Evolutionary conservation across 2,888 invertebrate genomes (phyloP), one percentile per base, ranked within the genome.

Genomic region (Cryptocephalus moraei): DNA sequence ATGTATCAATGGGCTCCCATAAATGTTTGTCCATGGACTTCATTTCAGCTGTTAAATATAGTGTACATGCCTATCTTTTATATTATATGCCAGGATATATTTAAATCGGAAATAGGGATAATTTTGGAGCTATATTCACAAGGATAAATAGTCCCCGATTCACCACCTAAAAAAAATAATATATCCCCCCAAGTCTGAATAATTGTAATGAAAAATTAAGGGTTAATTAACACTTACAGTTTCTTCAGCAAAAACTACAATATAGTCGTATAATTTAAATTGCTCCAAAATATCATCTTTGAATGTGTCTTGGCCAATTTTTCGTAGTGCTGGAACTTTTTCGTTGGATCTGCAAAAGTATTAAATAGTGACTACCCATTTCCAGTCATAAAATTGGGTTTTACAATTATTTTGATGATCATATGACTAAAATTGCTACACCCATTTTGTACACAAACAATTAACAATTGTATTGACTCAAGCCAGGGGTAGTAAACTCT

Each of bases 201-300:
- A 14, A 34, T 32, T 13, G 40, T n/a, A 10, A 32, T 32, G 9
- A 44, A 12, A 13, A 13, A 44, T 46, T 22, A 14, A 47, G 46
- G 14, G 13, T 8, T 9, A 9, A 10, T 39, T 39, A 1, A 12
- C 39, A 65, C 70, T 69, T 69, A 77, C 75, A 55, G 69, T 71
- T 54, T 73, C 66, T 64, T 77, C 77, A 46, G 70, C 65, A 62
- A 77, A 76, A 46, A 73, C 70, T 48, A 76, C 66, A 45, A 75
- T 60, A 60, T 69, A 65, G 41, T 70, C 67, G 52, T 71, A 65
- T 48, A 57, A 59, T 48, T 61, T 61, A 32, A 67, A 47, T 44
- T 53, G 52, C 38, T 63, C 61, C 38, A 55, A 47, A 46, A 71
- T 49, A 22, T 64, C 62, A 47, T 68, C 65, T 55, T 61, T 62